Percentiles rank a stretch among this genome's conserved stretches.
Conservation (phyloP, 2,113 vertebrate species). For the Podarcis raffonei region DNA sequence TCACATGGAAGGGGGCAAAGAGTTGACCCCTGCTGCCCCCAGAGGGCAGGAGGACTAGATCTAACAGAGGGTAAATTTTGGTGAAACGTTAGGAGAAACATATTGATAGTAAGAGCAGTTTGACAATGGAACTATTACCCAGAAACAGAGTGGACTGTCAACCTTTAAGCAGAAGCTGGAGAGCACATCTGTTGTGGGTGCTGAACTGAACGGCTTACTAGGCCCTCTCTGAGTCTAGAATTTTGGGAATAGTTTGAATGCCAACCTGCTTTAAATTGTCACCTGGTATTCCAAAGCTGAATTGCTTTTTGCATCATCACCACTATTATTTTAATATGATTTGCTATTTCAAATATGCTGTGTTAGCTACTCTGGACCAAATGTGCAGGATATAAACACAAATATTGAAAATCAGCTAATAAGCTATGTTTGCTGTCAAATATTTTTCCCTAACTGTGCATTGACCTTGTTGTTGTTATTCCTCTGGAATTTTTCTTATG, state of each 20-base stretch:
- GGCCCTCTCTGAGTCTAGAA: no score
- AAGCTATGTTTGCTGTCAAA: neutral
- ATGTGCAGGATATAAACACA: neutral
- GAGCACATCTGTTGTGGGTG: no score
- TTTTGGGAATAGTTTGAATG: no score
- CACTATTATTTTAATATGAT: neutral
- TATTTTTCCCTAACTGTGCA: neutral
- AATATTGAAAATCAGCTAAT: neutral
- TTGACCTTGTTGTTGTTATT: neutral
- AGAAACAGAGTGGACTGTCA: no score
- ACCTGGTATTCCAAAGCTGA: neutral
- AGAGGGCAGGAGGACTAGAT: no score
- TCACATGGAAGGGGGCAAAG: neutral
- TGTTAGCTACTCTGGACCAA: neutral
- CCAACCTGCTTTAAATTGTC: neutral
- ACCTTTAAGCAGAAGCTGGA: no score
- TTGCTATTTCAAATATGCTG: neutral
- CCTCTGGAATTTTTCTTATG: no score
- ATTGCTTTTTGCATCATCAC: neutral
- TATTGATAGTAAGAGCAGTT: no score
- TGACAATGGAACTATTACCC: no score
- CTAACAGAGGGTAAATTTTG: no score
- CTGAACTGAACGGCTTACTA: no score
- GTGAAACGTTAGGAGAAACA: no score
- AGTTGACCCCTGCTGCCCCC: neutral